Percentiles rank a stretch among this genome's conserved stretches.
These are phyloP conservation scores for Semaprochilodus insignis DNA, from an alignment of 2,797 vertebrate species.

Conservation along the genomic window DNA sequence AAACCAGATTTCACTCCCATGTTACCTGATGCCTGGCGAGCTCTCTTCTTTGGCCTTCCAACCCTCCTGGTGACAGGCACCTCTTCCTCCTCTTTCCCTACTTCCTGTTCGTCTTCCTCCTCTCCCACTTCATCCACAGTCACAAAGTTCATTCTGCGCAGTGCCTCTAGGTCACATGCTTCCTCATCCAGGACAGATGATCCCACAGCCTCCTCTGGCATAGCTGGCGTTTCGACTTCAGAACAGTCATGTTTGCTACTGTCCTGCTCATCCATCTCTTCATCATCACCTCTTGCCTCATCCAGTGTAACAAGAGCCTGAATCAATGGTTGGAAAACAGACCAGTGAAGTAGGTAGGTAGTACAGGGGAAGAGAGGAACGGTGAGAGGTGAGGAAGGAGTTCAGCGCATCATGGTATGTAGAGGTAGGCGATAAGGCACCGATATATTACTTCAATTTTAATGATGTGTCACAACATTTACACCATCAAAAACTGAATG, in stretches of 20 bases:
- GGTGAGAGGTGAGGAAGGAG: too few species aligned
- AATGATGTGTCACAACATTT: too few species aligned
- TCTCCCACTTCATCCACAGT: slow-evolving; percentile 87
- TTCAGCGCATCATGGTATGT: too few species aligned
- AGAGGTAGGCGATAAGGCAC: too few species aligned
- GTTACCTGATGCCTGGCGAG: slow-evolving; percentile 62
- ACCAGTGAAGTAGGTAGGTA: background rate
- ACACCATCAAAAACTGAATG: too few species aligned
- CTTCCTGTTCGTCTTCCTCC: slow-evolving; percentile 74
- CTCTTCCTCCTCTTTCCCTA: slow-evolving; percentile 29
- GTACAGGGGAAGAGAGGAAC: too few species aligned
- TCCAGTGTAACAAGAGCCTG: slow-evolving; percentile 81
- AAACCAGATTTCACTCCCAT: background rate
- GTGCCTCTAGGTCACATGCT: slow-evolving; percentile 64
- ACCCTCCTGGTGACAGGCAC: slow-evolving; percentile 32
- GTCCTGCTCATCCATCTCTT: slow-evolving; percentile 59
- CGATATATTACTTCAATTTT: too few species aligned
- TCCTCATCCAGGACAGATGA: slow-evolving; percentile 64
- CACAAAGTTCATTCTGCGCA: slow-evolving; percentile 79
- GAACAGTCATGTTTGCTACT: slow-evolving; percentile 19
- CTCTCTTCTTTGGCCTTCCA: slow-evolving; percentile 61
- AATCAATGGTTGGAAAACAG: background rate
- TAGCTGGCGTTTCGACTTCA: slow-evolving; percentile 32
- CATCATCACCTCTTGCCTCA: slow-evolving; percentile 77
- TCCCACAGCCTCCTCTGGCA: slow-evolving; percentile 27